Evolutionary conservation across 2,797 vertebrate genomes (phyloP), one percentile per base, ranked within the genome.

Genomic region (Fratercula arctica): DNA sequence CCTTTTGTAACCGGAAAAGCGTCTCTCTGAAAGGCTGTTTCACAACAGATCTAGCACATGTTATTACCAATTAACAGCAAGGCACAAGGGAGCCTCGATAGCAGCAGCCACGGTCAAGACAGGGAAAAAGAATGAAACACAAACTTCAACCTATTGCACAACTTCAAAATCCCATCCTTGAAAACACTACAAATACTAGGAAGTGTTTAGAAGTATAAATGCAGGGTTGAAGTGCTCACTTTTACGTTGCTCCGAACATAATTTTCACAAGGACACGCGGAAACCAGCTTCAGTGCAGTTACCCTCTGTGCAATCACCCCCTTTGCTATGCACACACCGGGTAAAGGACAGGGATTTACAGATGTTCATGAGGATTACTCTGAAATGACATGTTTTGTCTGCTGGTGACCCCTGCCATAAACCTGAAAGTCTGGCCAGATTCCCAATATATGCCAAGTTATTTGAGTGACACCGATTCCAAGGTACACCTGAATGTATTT

Each of bases 191-290:
- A 31, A 73, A n/a, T n/a, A 41, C 5, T 4, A 31, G 26, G 43
- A 90, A 41, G 37, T 1, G 0, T 26, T 73, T 20, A 21, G 19
- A 73, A 78, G 48, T n/a, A 33, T 4, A 84, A 74, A 54, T 1
- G 10, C 8, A 77, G 43, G 24, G 51, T 81, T 50, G 26, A 23
- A 18, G 15, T 20, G 13, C 6, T 90, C 63, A 18, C 19, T 90
- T 25, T 21, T 5, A 15, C 2, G 35, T 4, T 90, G 35, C 12
- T 45, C 51, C 41, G 39, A 72, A 17, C 33, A 75, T 33, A 79
- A 11, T 16, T 20, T 76, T 17, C 18, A 17, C 0, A 25, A 31
- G 29, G 57, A 59, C 24, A 8, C 0, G 1, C 5, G 16, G 54
- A 51, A 80, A 20, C 1, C 35, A 41, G 61, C 23, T 0, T 29